These are phyloP conservation scores for Andrena marginata DNA, from an alignment of 2,888 invertebrate genomes.

Conservation along the genomic window DNA sequence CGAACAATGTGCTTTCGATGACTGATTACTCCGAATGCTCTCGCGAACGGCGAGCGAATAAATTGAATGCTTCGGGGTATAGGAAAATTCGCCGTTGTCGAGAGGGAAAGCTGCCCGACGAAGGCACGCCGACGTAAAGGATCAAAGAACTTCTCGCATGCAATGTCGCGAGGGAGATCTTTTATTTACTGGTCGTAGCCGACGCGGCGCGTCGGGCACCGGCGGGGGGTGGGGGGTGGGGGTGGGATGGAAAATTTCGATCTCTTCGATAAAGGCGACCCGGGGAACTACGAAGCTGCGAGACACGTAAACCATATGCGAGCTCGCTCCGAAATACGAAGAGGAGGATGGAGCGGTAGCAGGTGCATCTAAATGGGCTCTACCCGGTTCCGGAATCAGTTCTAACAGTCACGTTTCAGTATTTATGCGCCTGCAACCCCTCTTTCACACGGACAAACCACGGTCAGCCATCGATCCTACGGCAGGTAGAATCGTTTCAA, in stretches of 20 bases:
- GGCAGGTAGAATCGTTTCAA: slow-evolving; percentile 39
- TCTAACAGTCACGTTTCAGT: slow-evolving; percentile 67
- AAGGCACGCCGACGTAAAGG: not conserved
- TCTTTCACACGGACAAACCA: slow-evolving; percentile 51
- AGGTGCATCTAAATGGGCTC: slow-evolving; percentile 67
- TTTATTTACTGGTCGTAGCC: not conserved
- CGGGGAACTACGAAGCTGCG: slow-evolving; percentile 1
- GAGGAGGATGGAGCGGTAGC: slow-evolving; percentile 30
- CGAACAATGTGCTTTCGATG: not conserved
- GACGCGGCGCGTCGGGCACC: not conserved
- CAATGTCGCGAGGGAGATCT: not conserved
- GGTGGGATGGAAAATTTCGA: slow-evolving; percentile 18
- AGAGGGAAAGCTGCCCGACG: not conserved
- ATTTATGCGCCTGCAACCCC: slow-evolving; percentile 63
- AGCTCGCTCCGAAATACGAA: slow-evolving; percentile 18
- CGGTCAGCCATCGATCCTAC: slow-evolving; percentile 62
- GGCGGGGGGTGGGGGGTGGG: too few relatives aligned
- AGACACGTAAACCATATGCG: slow-evolving; percentile 38
- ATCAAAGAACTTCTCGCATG: not conserved
- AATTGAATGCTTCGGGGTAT: not conserved
- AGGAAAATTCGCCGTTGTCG: not conserved
- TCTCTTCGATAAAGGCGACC: slow-evolving; percentile 12
- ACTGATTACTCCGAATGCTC: not conserved
- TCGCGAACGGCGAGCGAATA: not conserved
- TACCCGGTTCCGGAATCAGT: slow-evolving; percentile 63